Percentiles rank a stretch among this genome's conserved stretches.
Evolutionary conservation across 2,888 invertebrate species (phyloP).

Genomic region (Syritta pipiens): DNA sequence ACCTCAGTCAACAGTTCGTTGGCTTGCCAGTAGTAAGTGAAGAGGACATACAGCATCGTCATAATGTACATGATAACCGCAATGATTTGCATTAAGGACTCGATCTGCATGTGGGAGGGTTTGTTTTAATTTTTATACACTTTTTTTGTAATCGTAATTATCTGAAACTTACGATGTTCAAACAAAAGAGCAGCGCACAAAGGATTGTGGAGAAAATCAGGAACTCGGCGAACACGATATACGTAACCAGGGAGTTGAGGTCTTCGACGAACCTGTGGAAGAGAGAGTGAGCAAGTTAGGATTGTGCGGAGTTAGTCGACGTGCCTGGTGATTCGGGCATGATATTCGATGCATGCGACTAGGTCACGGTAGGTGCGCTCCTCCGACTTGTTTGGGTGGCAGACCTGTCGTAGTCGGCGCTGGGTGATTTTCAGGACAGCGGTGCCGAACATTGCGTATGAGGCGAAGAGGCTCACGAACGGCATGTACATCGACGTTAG

Average conservation of each 20-base stretch:
- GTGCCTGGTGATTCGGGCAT: conserved; percentile 71
- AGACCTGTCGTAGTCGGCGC: conserved; percentile 70
- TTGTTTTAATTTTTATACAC: not conserved
- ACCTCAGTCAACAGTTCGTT: conserved; percentile 76
- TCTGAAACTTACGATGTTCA: conserved; percentile 74
- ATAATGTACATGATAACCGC: conserved; percentile 74
- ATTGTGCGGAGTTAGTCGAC: not conserved
- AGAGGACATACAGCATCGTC: conserved; percentile 76
- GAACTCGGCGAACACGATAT: conserved; percentile 74
- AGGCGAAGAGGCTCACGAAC: conserved; percentile 75
- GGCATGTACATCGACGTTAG: conserved; percentile 75
- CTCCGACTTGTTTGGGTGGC: conserved; percentile 58
- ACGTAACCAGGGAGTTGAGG: conserved; percentile 74
- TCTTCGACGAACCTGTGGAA: conserved; percentile 73
- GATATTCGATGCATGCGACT: conserved; percentile 71
- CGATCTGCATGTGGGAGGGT: conserved; percentile 61
- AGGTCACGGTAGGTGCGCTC: conserved; percentile 70
- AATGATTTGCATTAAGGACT: conserved; percentile 71
- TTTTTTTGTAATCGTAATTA: conserved; percentile 23
- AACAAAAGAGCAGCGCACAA: conserved; percentile 74
- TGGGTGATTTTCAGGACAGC: conserved; percentile 73
- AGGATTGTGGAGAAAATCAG: conserved; percentile 74
- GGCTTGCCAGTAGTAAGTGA: conserved; percentile 77
- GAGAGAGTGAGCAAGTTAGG: not conserved
- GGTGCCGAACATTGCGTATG: conserved; percentile 75